phyloP scores from a whole-genome alignment of 2,113 vertebrate genomes.

The Colistium nudipinnis region DNA sequence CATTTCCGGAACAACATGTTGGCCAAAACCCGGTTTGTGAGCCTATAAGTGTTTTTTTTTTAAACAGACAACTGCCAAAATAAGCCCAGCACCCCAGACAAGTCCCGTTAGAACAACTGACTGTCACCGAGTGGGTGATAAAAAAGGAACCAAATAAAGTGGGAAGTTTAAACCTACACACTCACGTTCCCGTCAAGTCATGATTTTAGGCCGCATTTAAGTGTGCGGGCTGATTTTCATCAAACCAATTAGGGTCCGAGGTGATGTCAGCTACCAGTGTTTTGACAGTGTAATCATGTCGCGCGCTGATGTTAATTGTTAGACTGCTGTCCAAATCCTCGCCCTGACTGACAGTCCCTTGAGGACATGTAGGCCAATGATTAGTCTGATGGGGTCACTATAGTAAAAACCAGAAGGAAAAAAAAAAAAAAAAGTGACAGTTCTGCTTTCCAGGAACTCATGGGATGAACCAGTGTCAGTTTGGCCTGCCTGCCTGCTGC shows the following conservation, averaged over 20 bases:
- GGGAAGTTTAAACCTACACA: slow-evolving; percentile 27
- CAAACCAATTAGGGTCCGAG: slow-evolving; percentile 26
- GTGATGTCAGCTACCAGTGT: slow-evolving; percentile 35
- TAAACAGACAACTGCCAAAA: neutral
- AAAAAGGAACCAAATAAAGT: slow-evolving; percentile 24
- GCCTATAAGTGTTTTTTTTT: slow-evolving; percentile 24
- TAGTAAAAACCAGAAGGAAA: slow-evolving; percentile 6
- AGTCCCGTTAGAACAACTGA: slow-evolving; percentile 12
- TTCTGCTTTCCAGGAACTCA: neutral
- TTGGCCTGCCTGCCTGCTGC: neutral
- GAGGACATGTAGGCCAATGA: slow-evolving; percentile 39
- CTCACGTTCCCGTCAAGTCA: neutral
- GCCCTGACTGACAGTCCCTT: slow-evolving; percentile 49
- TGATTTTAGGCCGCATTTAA: slow-evolving; percentile 2
- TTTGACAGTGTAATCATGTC: slow-evolving; percentile 58
- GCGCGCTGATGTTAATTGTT: slow-evolving; percentile 56
- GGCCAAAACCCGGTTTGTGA: slow-evolving; percentile 15
- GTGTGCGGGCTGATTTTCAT: slow-evolving; percentile 18
- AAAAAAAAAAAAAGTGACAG: slow-evolving; percentile 8
- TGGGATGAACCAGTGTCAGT: neutral
- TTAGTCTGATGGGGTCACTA: slow-evolving; percentile 39
- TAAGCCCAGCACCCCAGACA: slow-evolving; percentile 12
- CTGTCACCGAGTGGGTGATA: slow-evolving; percentile 13
- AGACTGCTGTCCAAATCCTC: slow-evolving; percentile 38
- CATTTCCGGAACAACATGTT: neutral